These are phyloP conservation scores for Martes flavigula DNA, from an alignment of 2,797 vertebrate species.

Conservation along the genomic window DNA sequence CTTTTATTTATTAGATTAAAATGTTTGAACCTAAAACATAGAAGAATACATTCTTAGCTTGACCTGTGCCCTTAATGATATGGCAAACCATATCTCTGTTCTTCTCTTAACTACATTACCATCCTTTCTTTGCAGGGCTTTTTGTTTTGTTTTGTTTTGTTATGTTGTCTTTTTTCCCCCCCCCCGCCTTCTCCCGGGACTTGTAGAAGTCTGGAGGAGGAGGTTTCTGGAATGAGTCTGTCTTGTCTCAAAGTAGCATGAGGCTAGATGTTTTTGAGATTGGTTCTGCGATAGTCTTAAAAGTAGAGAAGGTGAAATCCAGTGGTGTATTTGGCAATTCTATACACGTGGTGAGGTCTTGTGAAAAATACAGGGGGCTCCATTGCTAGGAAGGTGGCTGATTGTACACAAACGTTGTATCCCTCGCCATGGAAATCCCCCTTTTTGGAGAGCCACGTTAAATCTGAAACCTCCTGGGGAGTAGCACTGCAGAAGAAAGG, in stretches of 20 bases:
- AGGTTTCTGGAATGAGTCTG: not conserved
- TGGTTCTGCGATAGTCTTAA: not conserved
- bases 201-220: not conserved
- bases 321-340: not conserved
- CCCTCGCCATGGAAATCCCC: not conserved
- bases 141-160: no score
- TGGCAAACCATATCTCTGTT: not conserved
- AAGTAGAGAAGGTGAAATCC: not conserved
- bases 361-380: not conserved
- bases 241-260: not conserved
- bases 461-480: not conserved
- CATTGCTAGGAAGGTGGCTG: not conserved
- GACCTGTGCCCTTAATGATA: not conserved
- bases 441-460: not conserved
- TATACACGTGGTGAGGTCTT: not conserved
- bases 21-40: not conserved
- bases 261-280: not conserved
- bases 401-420: not conserved
- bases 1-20: not conserved
- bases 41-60: not conserved
- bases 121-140: not conserved
- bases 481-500: not conserved
- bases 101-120: not conserved
- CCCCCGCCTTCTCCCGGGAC: not conserved
- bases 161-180: no score